These are phyloP conservation scores for Peromyscus polionotus DNA, from an alignment of 2,113 vertebrate species.

Conservation along the genomic window DNA sequence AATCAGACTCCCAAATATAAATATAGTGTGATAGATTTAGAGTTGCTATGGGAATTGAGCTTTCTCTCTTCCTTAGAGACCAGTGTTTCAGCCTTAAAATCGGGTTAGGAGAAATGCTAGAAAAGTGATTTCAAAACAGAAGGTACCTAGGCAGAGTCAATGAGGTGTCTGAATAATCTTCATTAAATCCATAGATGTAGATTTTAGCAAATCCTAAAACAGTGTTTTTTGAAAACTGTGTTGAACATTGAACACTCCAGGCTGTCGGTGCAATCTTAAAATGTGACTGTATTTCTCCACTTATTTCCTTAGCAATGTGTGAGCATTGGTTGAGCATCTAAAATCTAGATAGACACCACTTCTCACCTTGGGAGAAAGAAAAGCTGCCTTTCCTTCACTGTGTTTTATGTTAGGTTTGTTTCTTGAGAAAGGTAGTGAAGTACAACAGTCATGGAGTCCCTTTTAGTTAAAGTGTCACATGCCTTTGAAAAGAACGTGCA, in stretches of 20 bases:
- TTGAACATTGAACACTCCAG: neutral
- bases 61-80: conserved; percentile 59
- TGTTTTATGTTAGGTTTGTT: neutral
- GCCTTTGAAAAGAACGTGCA: conserved; percentile 21
- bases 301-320: neutral
- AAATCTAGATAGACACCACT: neutral
- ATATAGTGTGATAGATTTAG: conserved; percentile 71
- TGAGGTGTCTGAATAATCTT: conserved; percentile 33
- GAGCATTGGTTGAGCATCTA: neutral
- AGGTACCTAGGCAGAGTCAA: conserved; percentile 11
- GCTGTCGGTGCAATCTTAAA: neutral
- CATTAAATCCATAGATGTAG: conserved; percentile 42
- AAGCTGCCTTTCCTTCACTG: conserved; percentile 22
- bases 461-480: neutral
- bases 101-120: conserved; percentile 37
- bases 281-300: neutral
- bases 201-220: conserved; percentile 42
- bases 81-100: conserved; percentile 52
- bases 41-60: conserved; percentile 70
- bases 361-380: neutral
- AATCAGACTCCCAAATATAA: conserved; percentile 61
- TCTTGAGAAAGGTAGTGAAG: conserved; percentile 35
- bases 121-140: conserved; percentile 49
- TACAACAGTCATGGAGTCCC: neutral
- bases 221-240: neutral